Base-by-base conservation (phyloP, 2,888 invertebrate species). In the Cecidostiba fungosa region DNA sequence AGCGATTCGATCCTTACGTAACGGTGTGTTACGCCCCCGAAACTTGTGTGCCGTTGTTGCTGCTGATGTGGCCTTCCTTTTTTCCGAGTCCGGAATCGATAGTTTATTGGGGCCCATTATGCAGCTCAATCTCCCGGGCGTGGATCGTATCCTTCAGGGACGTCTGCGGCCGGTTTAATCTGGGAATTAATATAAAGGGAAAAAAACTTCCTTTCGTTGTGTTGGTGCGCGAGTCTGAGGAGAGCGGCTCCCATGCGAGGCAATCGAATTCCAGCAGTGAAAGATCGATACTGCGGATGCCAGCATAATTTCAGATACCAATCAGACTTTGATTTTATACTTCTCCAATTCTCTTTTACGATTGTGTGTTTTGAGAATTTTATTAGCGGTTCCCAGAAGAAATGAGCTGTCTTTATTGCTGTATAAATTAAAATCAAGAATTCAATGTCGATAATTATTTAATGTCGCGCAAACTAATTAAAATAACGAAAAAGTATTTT, bases 91-190 rank as follows among this genome's bases (percentile, higher is more conserved):
- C 59, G 36, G 87, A 90, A 92, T 92, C 90, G 91, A 92, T 91
- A 90, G 88, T 90, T 90, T 91, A 91, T 91, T 89, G 90, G 89
- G 79, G 86, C 81, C 89, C 91, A 91, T 92, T 92, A 91, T 88
- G 83, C 76, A 83, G 26, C 82, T 85, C 79, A 72, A 85, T 79
- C 85, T 79, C 26, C 79, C 62, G 79, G 23, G 62, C 70, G 76
- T 59, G 73, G 83, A 69, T 74, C 66, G 59, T 77, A 77, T 84
- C 29, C 79, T 70, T 79, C 85, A 82, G 70, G 80, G 79, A 79
- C 85, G 85, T 82, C 79, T 77, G 80, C 77, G 74, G 81, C 78
- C 78, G 81, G 77, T 79, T 82, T 77, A 79, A 85, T 87, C 77
- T 84, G 62, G 77, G 84, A 79, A 84, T 84, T 82, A 84, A 62